phyloP scores from a whole-genome alignment of 2,113 vertebrate genomes.

The Gila orcuttii region DNA sequence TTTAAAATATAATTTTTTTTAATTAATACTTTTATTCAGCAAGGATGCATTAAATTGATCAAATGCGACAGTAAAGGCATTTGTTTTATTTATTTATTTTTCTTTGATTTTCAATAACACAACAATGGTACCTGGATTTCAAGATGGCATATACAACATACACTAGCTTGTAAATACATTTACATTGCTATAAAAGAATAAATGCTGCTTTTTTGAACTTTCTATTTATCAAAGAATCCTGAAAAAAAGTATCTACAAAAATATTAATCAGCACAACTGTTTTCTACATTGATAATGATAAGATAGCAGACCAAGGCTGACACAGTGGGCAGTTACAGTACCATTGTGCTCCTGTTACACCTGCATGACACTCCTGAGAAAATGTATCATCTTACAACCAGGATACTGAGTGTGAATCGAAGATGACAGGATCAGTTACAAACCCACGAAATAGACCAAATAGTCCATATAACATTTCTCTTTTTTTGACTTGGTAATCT shows the following conservation, averaged over 20 bases:
- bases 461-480: constrained; percentile 29
- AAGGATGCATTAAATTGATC: too few species aligned
- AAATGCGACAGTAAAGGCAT: too few species aligned
- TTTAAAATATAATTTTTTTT: too few species aligned
- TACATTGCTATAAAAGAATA: not conserved
- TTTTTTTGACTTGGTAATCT: constrained; percentile 17
- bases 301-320: too few species aligned
- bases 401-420: constrained; percentile 27
- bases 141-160: too few species aligned
- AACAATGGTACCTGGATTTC: too few species aligned
- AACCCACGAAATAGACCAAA: constrained; percentile 35
- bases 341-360: constrained; percentile 3
- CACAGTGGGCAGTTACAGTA: not conserved
- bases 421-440: constrained; percentile 51
- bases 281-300: too few species aligned
- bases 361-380: constrained; percentile 20
- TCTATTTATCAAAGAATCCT: not conserved
- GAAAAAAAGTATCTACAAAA: not conserved
- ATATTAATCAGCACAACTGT: not conserved
- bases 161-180: not conserved
- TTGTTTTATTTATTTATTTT: too few species aligned
- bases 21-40: too few species aligned
- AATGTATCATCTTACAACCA: constrained; percentile 41
- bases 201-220: not conserved
- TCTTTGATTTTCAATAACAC: too few species aligned